Percentiles rank a stretch among this genome's conserved stretches.
These are phyloP conservation scores for Jordanella pulchra DNA, from an alignment of 2,797 vertebrate species.

Conservation along the genomic window DNA sequence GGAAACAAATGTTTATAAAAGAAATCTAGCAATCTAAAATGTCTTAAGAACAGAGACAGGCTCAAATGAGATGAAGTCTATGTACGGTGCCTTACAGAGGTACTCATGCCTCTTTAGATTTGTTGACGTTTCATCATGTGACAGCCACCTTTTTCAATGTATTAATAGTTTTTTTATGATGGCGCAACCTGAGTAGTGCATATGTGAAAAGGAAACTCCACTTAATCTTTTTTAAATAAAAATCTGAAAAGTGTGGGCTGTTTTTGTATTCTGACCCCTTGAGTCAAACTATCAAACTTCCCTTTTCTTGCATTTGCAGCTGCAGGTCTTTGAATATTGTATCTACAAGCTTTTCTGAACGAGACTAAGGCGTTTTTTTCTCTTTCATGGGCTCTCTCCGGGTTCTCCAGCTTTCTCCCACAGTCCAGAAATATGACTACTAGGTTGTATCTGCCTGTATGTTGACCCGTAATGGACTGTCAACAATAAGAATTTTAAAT, in stretches of 20 bases:
- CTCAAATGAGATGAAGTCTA: background rate
- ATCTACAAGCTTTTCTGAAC: no score
- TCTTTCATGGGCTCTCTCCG: no score
- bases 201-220: background rate
- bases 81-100: constrained; percentile 1
- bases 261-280: background rate
- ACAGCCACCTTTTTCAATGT: background rate
- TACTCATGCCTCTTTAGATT: background rate
- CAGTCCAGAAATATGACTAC: no score
- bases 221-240: background rate
- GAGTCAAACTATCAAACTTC: background rate
- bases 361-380: no score
- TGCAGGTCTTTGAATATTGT: no score
- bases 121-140: background rate
- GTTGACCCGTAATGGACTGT: no score
- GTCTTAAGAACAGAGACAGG: background rate
- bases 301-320: background rate
- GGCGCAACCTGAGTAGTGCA: background rate
- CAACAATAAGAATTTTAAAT: no score
- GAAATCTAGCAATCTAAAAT: background rate
- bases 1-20: background rate
- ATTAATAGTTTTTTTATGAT: background rate
- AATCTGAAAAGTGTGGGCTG: background rate
- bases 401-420: no score
- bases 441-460: no score